A percentile compares a stretch with the other conserved stretches of the same genome.
phyloP scores from a whole-genome alignment of 2,113 vertebrate species.

The Oryzias javanicus region DNA sequence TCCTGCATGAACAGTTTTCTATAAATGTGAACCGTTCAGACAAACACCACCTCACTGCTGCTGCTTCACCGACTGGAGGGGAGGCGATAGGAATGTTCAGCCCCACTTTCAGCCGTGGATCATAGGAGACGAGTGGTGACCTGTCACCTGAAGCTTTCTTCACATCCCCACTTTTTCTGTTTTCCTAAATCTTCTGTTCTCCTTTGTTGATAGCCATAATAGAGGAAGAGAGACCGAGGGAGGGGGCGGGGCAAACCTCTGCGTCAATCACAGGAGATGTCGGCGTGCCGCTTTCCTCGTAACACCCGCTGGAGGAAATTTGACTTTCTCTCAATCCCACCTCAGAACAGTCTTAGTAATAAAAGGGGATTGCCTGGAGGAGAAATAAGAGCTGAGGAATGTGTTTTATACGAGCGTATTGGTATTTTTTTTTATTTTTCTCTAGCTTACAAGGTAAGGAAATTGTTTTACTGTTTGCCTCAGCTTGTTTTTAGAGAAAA shows the following conservation, averaged over 20 bases:
- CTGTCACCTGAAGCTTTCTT: slow-evolving; percentile 55
- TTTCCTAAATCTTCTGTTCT: slow-evolving; percentile 1
- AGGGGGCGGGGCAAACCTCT: slow-evolving; percentile 2
- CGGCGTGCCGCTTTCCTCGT: slow-evolving; percentile 48
- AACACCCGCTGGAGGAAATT: slow-evolving; percentile 49
- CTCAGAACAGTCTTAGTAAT: slow-evolving; percentile 28
- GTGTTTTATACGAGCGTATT: slow-evolving; percentile 26
- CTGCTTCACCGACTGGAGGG: slow-evolving; percentile 51
- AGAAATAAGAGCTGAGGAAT: slow-evolving; percentile 27
- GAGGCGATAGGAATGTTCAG: slow-evolving; percentile 37
- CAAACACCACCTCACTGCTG: slow-evolving; percentile 46
- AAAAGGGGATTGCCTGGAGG: slow-evolving; percentile 24
- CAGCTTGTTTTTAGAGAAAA: slow-evolving; percentile 12
- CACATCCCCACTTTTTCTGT: slow-evolving; percentile 11
- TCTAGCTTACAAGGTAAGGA: slow-evolving; percentile 9
- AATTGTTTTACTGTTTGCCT: slow-evolving; percentile 20
- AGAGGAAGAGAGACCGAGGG: slow-evolving; percentile 16
- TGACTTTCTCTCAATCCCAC: slow-evolving; percentile 38
- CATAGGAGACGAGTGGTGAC: slow-evolving; percentile 55
- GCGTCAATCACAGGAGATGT: slow-evolving; percentile 28
- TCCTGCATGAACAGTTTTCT: slow-evolving; percentile 62
- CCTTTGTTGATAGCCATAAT: slow-evolving; percentile 47
- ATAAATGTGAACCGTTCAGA: slow-evolving; percentile 43
- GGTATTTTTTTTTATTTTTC: slow-evolving; percentile 1
- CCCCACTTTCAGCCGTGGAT: slow-evolving; percentile 3